A percentile compares a stretch with the other conserved stretches of the same genome.
Conservation (phyloP, 2,113 vertebrate species). For the Thalassarche chlororhynchos region DNA sequence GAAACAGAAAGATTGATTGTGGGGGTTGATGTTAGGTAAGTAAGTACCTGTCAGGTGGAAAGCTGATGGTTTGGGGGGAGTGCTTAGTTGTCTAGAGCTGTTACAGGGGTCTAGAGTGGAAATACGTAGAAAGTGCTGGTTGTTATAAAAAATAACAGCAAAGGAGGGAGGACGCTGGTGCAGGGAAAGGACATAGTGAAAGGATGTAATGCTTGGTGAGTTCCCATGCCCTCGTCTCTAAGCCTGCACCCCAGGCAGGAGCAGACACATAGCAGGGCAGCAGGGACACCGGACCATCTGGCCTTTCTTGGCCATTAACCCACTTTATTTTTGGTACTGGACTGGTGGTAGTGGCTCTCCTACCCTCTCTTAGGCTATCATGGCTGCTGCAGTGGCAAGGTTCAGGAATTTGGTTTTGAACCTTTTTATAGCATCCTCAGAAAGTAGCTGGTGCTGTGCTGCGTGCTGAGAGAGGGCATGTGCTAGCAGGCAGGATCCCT, state of each 20-base stretch:
- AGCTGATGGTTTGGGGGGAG: neutral
- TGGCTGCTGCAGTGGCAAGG: neutral
- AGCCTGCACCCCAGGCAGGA: neutral
- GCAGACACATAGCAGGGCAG: neutral
- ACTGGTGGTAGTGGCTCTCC: neutral
- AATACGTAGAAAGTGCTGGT: neutral
- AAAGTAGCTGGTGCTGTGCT: neutral
- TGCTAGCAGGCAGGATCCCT: neutral
- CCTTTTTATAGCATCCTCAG: neutral
- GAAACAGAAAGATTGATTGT: neutral
- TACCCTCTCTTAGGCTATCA: neutral
- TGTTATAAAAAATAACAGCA: neutral
- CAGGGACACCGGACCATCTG: rapidly evolving
- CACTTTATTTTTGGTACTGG: neutral
- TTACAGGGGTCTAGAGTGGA: neutral
- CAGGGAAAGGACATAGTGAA: neutral
- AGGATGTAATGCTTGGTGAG: neutral
- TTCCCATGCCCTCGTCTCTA: neutral
- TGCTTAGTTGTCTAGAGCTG: neutral
- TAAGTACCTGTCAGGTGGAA: neutral
- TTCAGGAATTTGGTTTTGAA: neutral
- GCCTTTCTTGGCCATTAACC: neutral
- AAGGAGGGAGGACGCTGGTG: neutral
- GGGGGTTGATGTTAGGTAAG: neutral
- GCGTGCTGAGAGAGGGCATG: neutral